Base-by-base conservation (phyloP, 2,113 vertebrate species). In the Uria lomvia region DNA sequence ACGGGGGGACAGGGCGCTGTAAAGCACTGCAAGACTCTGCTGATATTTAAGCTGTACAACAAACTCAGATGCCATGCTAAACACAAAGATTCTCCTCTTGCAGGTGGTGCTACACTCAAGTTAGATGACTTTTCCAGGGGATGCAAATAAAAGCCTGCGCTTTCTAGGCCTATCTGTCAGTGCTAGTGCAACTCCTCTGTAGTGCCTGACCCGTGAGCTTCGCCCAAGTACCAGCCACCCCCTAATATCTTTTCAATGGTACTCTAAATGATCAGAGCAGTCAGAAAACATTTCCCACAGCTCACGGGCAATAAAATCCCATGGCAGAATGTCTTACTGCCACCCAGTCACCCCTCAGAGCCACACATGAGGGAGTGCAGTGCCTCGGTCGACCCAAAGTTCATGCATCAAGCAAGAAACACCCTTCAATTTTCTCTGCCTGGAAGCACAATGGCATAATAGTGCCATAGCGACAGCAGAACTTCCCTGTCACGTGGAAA, bases 351-450 rank as follows among this genome's bases (percentile, higher is more conserved):
- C 47, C 52, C 60, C 60, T 45, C 49, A 75, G 49, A 63, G 71
- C 78, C 71, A 30, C 0, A 0, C 19, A 4, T 5, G 38, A 73
- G 30, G 30, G 26, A 73, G 13, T 9, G 17, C 17, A 27, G 53
- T 42, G 30, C 58, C 53, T 58, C 0, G 1, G 42, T 8, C 10
- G 3, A 68, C 56, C 12, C 8, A 9, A 59, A 73, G 68, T 18
- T 40, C 36, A 63, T 27, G 38, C 42, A 50, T 42, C 0, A 1
- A 58, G 19, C 42, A 90, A 77, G 47, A 63, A 76, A 91, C 59
- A 77, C 29, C 59, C 79, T 86, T 24, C 49, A 32, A 60, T 34
- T 45, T 34, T 42, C 30, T 89, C 59, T 93, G 62, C 36, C 52
- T 66, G 19, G 60, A 89, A 96, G 62, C 59, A 27, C 0, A 42